These are phyloP conservation scores for Drosophila orosa DNA, from an alignment of 1,140 invertebrate species.

Conservation along the genomic window DNA sequence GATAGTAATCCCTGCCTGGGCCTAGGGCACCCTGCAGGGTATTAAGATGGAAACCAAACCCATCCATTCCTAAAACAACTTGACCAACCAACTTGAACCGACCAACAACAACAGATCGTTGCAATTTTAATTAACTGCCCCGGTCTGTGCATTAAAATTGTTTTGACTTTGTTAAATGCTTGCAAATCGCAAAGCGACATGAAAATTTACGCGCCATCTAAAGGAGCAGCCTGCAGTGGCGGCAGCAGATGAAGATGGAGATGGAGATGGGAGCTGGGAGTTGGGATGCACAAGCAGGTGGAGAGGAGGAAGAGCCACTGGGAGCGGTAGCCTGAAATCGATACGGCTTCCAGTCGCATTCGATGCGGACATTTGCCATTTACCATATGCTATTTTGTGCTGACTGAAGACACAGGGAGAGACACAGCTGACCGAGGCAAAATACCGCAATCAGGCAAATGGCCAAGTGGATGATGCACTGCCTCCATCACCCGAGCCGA, in stretches of 20 bases:
- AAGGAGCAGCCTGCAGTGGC: conserved; percentile 18
- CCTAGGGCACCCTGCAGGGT: conserved; percentile 29
- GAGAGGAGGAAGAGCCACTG: conserved; percentile 23
- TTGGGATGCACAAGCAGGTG: too few species aligned
- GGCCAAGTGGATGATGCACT: conserved; percentile 56
- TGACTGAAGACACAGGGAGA: neutral
- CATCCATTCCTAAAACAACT: conserved; percentile 19
- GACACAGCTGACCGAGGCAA: conserved; percentile 36
- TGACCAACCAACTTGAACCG: conserved; percentile 20
- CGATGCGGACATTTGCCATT: conserved; percentile 52
- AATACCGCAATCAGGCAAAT: conserved; percentile 78
- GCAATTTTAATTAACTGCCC: conserved; percentile 82
- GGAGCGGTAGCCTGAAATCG: conserved; percentile 66
- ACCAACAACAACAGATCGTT: conserved; percentile 55
- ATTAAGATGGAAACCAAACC: conserved; percentile 10
- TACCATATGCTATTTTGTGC: conserved; percentile 29
- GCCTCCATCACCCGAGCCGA: conserved; percentile 33
- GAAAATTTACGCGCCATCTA: conserved; percentile 72
- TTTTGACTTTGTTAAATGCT: conserved; percentile 83
- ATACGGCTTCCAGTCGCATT: conserved; percentile 60
- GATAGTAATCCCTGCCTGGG: neutral
- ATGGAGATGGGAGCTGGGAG: conserved; percentile 5
- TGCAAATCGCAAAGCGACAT: conserved; percentile 80
- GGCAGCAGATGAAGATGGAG: conserved; percentile 27
- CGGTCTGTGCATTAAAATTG: conserved; percentile 81